These are phyloP conservation scores for Cephalopholis sonnerati DNA, from an alignment of 2,113 vertebrate species.

Conservation along the genomic window DNA sequence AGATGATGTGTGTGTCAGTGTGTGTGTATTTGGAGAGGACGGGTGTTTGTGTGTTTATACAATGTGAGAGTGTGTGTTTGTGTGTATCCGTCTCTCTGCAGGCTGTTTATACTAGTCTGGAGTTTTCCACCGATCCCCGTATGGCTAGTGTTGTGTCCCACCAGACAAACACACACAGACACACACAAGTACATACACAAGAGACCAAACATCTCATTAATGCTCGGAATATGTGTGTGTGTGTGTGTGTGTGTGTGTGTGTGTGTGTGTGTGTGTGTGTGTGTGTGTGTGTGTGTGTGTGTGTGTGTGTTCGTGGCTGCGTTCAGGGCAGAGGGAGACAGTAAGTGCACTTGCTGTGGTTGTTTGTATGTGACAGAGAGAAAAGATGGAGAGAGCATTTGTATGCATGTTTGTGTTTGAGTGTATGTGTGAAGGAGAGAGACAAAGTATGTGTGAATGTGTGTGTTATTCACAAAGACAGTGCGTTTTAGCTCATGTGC, in stretches of 20 bases:
- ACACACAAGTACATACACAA: background rate
- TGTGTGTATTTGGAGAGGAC: constrained; percentile 26
- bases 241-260: constrained; percentile 10
- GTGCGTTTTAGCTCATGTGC: background rate
- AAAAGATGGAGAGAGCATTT: constrained; percentile 21
- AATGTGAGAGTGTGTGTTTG: constrained; percentile 34
- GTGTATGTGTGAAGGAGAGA: constrained; percentile 27
- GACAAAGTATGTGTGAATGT: constrained; percentile 32
- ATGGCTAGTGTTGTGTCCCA: constrained; percentile 36
- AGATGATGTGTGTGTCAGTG: constrained; percentile 44
- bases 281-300: constrained; percentile 14
- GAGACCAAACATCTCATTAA: constrained; percentile 41
- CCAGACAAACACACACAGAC: constrained; percentile 13
- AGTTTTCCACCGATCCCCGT: constrained; percentile 37
- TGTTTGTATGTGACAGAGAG: constrained; percentile 20
- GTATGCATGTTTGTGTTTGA: constrained; percentile 29
- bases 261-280: background rate
- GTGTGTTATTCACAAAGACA: constrained; percentile 35
- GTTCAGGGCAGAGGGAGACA: constrained; percentile 16
- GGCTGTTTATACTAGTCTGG: constrained; percentile 58
- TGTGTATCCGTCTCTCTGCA: constrained; percentile 35
- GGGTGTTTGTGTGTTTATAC: constrained; percentile 20
- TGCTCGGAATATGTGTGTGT: background rate
- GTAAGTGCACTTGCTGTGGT: constrained; percentile 12
- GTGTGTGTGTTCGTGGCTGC: constrained; percentile 10